A percentile compares a stretch with the other conserved stretches of the same genome.
These are phyloP conservation scores for Lissocephala sabroskyi DNA, from an alignment of 2,888 invertebrate species.

Conservation along the genomic window DNA sequence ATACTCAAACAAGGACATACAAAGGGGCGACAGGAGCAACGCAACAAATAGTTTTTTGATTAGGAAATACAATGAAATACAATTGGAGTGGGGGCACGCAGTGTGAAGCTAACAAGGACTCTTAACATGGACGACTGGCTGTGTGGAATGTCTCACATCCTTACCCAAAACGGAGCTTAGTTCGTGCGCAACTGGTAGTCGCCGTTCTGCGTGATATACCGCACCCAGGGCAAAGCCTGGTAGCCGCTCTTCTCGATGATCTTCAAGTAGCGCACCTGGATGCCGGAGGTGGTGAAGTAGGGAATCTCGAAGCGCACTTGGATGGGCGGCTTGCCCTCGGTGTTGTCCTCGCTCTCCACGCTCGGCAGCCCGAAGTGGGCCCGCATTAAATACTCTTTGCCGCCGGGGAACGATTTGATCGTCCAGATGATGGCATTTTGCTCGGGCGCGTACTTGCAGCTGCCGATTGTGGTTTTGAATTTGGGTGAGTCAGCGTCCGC, in stretches of 20 bases:
- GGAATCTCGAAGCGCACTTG: slow-evolving; percentile 99
- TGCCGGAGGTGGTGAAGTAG: slow-evolving; percentile 98
- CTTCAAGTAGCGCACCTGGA: slow-evolving; percentile 81
- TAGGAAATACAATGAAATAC: slow-evolving; percentile 22
- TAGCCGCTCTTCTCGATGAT: slow-evolving; percentile 99
- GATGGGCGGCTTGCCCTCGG: slow-evolving; percentile 97
- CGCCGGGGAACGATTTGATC: slow-evolving; percentile 97
- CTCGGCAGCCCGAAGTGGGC: slow-evolving; percentile 98
- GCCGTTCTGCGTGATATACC: slow-evolving; percentile 99
- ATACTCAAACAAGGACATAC: slow-evolving; percentile 36
- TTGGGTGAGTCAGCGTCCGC: slow-evolving; percentile 98
- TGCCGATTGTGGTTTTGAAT: slow-evolving; percentile 97
- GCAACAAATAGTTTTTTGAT: background rate
- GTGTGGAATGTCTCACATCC: no score
- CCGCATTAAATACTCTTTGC: slow-evolving; percentile 98
- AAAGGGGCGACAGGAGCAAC: background rate
- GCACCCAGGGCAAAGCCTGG: slow-evolving; percentile 98
- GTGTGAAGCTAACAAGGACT: slow-evolving; percentile 39
- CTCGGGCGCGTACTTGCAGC: slow-evolving; percentile 97
- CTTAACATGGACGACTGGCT: background rate
- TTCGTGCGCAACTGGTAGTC: slow-evolving; percentile 98
- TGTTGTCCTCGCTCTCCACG: slow-evolving; percentile 89
- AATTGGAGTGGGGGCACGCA: no score
- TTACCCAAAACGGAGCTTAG: slow-evolving; percentile 73
- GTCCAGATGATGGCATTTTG: slow-evolving; percentile 98